Percentiles rank a stretch among this genome's conserved stretches.
phyloP scores from a whole-genome alignment of 1,140 invertebrate species.

The Gyrodactylus bullatarudis region DNA sequence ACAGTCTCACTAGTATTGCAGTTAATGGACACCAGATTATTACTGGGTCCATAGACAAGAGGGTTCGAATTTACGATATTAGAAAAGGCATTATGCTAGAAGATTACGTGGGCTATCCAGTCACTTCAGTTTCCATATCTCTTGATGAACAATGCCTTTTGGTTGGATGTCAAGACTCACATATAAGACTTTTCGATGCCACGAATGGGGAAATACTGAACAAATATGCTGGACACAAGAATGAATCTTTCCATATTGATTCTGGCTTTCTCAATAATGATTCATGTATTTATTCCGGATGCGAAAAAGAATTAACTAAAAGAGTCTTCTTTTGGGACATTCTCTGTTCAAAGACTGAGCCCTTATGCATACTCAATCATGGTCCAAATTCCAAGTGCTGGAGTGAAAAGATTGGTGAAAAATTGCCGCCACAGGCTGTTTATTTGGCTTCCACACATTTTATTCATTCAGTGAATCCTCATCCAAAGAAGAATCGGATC shows the following conservation, averaged over 20 bases:
- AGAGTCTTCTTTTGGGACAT: not conserved
- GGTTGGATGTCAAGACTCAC: not conserved
- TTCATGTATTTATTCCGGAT: not conserved
- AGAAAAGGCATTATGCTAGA: conserved; percentile 39
- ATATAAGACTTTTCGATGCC: not conserved
- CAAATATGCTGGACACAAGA: not conserved
- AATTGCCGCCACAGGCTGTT: not conserved
- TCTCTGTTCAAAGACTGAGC: not conserved
- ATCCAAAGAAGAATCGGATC: not conserved
- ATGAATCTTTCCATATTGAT: not conserved
- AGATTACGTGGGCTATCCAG: conserved; percentile 37
- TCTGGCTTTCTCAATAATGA: not conserved
- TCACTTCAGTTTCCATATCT: not conserved
- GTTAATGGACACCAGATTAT: conserved; percentile 61
- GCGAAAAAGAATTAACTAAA: not conserved
- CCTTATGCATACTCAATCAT: not conserved
- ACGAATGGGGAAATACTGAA: not conserved
- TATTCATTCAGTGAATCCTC: not conserved
- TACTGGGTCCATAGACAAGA: conserved; percentile 52
- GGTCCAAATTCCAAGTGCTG: not conserved
- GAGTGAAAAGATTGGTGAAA: not conserved
- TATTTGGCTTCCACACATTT: not conserved
- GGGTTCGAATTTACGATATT: conserved; percentile 54
- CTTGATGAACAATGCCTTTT: not conserved
- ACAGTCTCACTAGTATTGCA: conserved; percentile 49